Evolutionary conservation across 1,140 invertebrate species (phyloP).

Genomic region (Sycophila sp.): DNA sequence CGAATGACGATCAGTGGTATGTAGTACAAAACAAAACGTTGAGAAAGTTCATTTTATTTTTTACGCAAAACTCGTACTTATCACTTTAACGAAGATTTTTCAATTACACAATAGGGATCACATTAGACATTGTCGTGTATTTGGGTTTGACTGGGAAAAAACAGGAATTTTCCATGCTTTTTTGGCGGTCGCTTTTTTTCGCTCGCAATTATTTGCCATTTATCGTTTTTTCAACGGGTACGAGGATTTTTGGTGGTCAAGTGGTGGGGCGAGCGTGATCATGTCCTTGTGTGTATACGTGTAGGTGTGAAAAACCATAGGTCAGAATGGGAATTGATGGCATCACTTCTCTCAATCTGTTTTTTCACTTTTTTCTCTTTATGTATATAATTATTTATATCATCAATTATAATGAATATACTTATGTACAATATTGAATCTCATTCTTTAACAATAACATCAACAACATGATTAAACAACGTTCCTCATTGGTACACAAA

Average conservation of each 20-base stretch:
- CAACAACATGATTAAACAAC: slow-evolving; percentile 69
- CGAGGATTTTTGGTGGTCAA: no score
- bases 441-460: slow-evolving; percentile 69
- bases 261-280: neutral
- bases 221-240: neutral
- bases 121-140: slow-evolving; percentile 54
- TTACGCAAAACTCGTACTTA: slow-evolving; percentile 47
- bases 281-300: neutral
- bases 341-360: slow-evolving; percentile 12
- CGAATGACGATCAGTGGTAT: neutral
- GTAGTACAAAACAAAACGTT: neutral
- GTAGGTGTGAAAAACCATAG: neutral
- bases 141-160: slow-evolving; percentile 31
- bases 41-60: slow-evolving; percentile 30
- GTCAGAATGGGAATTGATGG: slow-evolving; percentile 10
- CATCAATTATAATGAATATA: slow-evolving; percentile 68
- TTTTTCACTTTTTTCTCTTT: slow-evolving; percentile 45
- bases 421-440: slow-evolving; percentile 69
- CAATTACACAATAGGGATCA: slow-evolving; percentile 55
- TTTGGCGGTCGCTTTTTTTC: neutral
- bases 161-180: slow-evolving; percentile 22
- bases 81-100: slow-evolving; percentile 48
- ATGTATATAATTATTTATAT: slow-evolving; percentile 69
- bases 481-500: slow-evolving; percentile 68
- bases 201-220: neutral